phyloP scores from a whole-genome alignment of 1,140 invertebrate genomes.

The Galleria mellonella region DNA sequence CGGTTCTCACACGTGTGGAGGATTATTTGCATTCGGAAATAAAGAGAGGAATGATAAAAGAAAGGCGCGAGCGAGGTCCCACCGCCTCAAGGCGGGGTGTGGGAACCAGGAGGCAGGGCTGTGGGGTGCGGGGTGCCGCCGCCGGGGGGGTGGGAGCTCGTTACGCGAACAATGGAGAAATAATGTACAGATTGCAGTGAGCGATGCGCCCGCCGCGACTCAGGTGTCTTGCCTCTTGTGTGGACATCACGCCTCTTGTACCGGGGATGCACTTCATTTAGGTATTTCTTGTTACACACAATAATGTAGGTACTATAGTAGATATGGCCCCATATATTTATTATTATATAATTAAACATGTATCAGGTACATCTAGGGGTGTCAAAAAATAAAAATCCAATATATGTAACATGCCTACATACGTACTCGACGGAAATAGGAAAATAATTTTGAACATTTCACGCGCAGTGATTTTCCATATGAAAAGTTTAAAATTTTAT shows the following conservation, averaged over 20 bases:
- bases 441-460: too few relatives aligned
- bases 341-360: too few relatives aligned
- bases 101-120: constrained; percentile 28
- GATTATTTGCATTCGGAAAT: constrained; percentile 77
- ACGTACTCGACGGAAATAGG: too few relatives aligned
- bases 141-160: constrained; percentile 49
- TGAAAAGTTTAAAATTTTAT: too few relatives aligned
- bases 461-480: too few relatives aligned
- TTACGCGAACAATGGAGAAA: constrained; percentile 74
- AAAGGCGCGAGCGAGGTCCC: constrained; percentile 69
- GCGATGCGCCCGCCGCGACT: constrained; percentile 69
- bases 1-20: constrained; percentile 75
- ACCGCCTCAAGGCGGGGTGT: constrained; percentile 57
- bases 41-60: constrained; percentile 76
- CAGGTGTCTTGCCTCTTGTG: constrained; percentile 58
- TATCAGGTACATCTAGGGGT: too few relatives aligned
- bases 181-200: constrained; percentile 74
- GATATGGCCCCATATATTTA: too few relatives aligned
- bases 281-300: too few relatives aligned
- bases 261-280: constrained; percentile 7
- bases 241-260: constrained; percentile 51
- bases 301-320: too few relatives aligned
- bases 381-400: too few relatives aligned
- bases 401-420: too few relatives aligned
- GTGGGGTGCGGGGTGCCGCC: constrained; percentile 21